Conservation (phyloP, 2,888 invertebrate genomes). For the Philereme vetulata region DNA sequence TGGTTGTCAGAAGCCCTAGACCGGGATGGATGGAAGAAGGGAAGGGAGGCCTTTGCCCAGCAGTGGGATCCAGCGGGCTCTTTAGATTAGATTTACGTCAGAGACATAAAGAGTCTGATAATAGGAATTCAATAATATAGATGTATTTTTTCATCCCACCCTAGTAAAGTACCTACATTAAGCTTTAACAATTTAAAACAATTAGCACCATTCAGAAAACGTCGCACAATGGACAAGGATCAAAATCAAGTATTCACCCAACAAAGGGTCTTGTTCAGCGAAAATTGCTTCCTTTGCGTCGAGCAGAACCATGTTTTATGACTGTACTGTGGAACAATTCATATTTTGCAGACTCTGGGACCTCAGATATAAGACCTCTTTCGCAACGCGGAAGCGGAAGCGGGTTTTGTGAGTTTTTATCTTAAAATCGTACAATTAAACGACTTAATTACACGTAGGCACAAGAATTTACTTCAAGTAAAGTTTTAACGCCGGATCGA, state of each 20-base stretch:
- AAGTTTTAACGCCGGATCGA: too few species aligned
- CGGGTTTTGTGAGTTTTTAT: conserved; percentile 2
- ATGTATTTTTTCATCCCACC: too few species aligned
- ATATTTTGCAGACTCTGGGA: conserved; percentile 56
- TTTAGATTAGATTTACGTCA: too few species aligned
- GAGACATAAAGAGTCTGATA: too few species aligned
- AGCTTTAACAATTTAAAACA: conserved; percentile 20
- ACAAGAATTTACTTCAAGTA: neutral
- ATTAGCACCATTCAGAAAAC: conserved; percentile 37
- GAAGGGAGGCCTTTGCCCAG: too few species aligned
- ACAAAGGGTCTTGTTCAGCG: conserved; percentile 53
- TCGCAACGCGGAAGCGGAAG: conserved; percentile 19
- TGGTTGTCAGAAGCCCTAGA: too few species aligned
- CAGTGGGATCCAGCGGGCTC: too few species aligned
- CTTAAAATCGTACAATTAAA: conserved; percentile 20
- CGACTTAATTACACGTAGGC: conserved; percentile 2
- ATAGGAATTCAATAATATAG: too few species aligned
- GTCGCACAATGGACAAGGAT: conserved; percentile 47
- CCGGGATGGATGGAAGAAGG: too few species aligned
- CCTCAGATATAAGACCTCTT: conserved; percentile 34
- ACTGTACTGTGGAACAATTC: conserved; percentile 46
- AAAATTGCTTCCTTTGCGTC: conserved; percentile 57
- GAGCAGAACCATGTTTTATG: conserved; percentile 55
- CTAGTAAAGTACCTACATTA: too few species aligned
- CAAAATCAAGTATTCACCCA: conserved; percentile 52